These are phyloP conservation scores for Hydrochoerus hydrochaeris DNA, from an alignment of 2,113 vertebrate species.

Conservation along the genomic window DNA sequence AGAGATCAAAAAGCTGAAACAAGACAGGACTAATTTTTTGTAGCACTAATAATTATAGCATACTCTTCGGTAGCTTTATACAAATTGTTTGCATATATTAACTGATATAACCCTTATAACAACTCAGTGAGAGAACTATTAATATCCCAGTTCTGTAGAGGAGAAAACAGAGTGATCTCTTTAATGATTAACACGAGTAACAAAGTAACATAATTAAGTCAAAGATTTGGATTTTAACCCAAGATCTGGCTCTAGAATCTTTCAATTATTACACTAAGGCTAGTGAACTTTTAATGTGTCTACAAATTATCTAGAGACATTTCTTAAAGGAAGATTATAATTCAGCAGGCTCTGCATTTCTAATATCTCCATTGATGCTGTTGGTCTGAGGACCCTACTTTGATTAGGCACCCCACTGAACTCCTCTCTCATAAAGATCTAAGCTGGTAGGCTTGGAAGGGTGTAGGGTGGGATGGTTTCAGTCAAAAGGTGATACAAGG, in stretches of 20 bases:
- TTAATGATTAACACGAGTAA: too few relatives aligned
- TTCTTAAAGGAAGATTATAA: not conserved
- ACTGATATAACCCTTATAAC: not conserved
- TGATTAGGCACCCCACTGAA: not conserved
- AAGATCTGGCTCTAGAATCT: not conserved
- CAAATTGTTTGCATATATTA: not conserved
- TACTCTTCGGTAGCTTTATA: not conserved
- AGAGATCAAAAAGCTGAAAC: constrained; percentile 2
- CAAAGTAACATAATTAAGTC: not conserved
- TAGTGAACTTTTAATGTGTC: not conserved
- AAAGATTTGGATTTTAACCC: constrained; percentile 7
- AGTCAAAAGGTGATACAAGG: not conserved
- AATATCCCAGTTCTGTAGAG: not conserved
- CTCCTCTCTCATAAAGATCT: not conserved
- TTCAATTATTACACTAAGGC: not conserved
- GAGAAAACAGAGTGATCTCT: not conserved
- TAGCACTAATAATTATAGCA: not conserved
- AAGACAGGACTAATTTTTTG: not conserved
- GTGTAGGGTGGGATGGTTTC: not conserved
- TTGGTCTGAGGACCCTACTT: not conserved
- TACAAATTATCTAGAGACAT: not conserved
- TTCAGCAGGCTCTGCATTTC: not conserved
- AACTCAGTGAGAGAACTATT: not conserved
- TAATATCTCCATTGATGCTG: not conserved
- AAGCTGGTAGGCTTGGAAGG: not conserved